Base-by-base conservation (phyloP, 1,140 invertebrate genomes). In the Pseudobourletiella spinata region DNA sequence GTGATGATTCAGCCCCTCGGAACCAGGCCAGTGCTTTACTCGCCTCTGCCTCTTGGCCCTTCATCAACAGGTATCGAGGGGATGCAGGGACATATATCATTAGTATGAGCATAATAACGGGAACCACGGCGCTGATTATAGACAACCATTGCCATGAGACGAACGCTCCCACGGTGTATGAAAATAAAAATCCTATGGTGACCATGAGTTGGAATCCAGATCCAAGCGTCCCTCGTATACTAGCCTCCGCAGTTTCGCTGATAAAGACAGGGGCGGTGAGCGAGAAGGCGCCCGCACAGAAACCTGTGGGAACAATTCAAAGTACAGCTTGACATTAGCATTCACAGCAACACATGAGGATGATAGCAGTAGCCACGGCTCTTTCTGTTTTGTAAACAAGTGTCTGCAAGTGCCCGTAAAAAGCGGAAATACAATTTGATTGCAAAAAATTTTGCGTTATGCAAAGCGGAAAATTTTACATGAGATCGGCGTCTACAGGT, bases 41-140 rank as follows among this genome's bases (percentile, higher is more conserved):
- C 11, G 83, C 83, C 48, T 82, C 78, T 2, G 79, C 79, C 24
- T 72, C 72, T 48, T 76, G 73, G 3, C 80, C 74, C 78, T 77
- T 69, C 81, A 80, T 59, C 86, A 75, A 4, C 86, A 74, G 75
- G 80, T 84, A 89, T 14, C 82, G 78, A 0, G 91, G 91, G 16
- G 89, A 89, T 73, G 94, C 91, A 0, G 91, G 90, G 75, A 93
- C 82, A 70, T 81, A 84, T 28, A 83, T 72, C 73, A 91, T 86
- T 0, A 80, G 77, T 0, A 80, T 54, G 0, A 86, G 72, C 30
- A 88, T 83, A 0, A 86, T 50, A 1, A 86, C 71, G 14, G 87
- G 85, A 28, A 91, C 72, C 0, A 83, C 60, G 0, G 82, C 80
- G 57, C 86, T 86, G 22, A 84, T 71, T 1, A 85, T 73, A 3